Evolutionary conservation across 2,888 invertebrate species (phyloP).

Genomic region (Parascotia fuliginaria): DNA sequence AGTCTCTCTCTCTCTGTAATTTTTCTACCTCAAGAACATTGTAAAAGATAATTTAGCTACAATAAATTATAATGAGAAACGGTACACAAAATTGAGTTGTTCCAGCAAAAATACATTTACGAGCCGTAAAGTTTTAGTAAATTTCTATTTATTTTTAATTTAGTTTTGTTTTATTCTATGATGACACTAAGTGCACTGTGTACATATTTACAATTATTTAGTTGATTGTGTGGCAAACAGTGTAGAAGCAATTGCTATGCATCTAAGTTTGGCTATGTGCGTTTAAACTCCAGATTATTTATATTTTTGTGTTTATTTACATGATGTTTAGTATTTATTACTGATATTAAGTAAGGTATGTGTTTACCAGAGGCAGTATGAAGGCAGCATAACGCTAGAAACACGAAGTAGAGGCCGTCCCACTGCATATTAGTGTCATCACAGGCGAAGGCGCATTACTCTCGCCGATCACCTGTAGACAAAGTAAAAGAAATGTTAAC

Average conservation of each 20-base stretch:
- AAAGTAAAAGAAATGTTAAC: constrained; percentile 10
- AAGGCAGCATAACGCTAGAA: constrained; percentile 79
- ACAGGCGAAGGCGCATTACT: constrained; percentile 72
- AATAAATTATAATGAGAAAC: too few relatives aligned
- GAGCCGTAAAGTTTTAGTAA: constrained; percentile 17
- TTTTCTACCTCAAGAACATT: too few relatives aligned
- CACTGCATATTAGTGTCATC: constrained; percentile 84
- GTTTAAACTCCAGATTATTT: constrained; percentile 4
- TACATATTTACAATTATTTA: constrained; percentile 1
- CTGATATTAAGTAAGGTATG: background rate
- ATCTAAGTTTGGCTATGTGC: constrained; percentile 8
- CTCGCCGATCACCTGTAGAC: constrained; percentile 67
- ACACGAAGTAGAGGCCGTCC: constrained; percentile 78
- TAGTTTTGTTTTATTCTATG: constrained; percentile 8
- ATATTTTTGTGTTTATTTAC: background rate
- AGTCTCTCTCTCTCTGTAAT: too few relatives aligned
- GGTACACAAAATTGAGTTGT: too few relatives aligned
- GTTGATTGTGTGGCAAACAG: background rate
- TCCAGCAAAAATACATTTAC: constrained; percentile 23
- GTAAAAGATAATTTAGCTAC: too few relatives aligned
- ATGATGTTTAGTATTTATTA: background rate
- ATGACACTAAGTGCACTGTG: constrained; percentile 17
- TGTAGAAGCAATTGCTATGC: constrained; percentile 4
- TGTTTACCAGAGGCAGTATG: constrained; percentile 77
- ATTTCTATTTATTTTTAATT: background rate